phyloP scores from a whole-genome alignment of 2,797 vertebrate species.

The Sciaenops ocellatus region DNA sequence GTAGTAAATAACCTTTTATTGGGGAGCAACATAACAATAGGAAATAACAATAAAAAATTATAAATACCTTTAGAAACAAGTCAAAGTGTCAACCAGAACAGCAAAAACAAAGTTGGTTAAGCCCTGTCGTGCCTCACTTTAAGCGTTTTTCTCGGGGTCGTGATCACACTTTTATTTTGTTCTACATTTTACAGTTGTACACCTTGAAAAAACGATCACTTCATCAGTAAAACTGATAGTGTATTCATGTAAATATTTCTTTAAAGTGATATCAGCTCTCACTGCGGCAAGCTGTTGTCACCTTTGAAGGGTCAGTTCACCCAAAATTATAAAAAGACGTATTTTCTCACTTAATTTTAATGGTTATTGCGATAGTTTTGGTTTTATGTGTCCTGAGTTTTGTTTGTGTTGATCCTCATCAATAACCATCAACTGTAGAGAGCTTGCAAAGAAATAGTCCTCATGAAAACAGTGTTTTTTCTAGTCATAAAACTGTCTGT shows the following conservation, averaged over 20 bases:
- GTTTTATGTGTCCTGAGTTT: neutral
- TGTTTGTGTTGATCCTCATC: neutral
- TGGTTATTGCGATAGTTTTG: neutral
- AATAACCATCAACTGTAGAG: neutral
- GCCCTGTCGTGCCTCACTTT: conserved; percentile 1
- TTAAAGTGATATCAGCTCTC: neutral
- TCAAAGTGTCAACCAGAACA: conserved; percentile 21
- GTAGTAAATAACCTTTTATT: conserved; percentile 67
- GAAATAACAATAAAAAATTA: conserved; percentile 58
- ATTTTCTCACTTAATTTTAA: neutral
- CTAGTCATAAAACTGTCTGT: neutral
- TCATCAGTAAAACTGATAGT: conserved; percentile 3
- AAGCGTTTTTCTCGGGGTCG: conserved; percentile 7
- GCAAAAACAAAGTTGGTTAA: neutral
- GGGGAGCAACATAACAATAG: conserved; percentile 57
- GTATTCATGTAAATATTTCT: neutral
- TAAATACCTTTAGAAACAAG: conserved; percentile 60
- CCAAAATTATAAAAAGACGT: neutral
- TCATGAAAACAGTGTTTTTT: neutral
- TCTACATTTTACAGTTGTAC: conserved; percentile 16
- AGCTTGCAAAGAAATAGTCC: neutral
- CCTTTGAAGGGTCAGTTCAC: neutral
- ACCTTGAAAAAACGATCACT: neutral
- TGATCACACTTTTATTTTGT: conserved; percentile 23
- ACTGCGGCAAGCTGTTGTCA: neutral